Base-by-base conservation (phyloP, 2,888 invertebrate species). In the Molorchus minor region DNA sequence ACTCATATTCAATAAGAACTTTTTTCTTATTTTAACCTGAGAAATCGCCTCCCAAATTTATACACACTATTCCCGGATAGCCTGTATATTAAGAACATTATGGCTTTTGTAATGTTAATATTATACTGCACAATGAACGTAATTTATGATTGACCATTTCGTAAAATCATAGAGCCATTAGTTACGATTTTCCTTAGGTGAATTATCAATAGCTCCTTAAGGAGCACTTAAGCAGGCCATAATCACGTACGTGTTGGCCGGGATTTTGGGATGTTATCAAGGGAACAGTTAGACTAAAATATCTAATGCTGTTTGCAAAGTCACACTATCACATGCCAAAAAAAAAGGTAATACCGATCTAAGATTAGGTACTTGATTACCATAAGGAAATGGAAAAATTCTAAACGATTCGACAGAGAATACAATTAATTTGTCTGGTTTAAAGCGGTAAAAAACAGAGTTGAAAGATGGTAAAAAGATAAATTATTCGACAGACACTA, bases 291-390 rank as follows among this genome's bases (percentile, higher is more conserved):
- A 65, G 59, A 69, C 65, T 70, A 66, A 69, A 73, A 68, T 67
- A 68, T 66, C 62, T 70, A 59, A 62, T 62, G 58, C 67, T 71
- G 68, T 83, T 61, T 83, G 35, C 84, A 87, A 88, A 83, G 83
- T 69, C 84, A 85, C 75, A 84, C 83, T 15, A 84, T 92, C 49
- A 58, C 49, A 61, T 13, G 33, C 41, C 36, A 45, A 59, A 58
- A 55, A 56, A 59, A n/a, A 7, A 10, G n/a, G n/a, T n/a, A n/a
- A n/a, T n/a, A n/a, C n/a, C n/a, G n/a, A n/a, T n/a, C n/a, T n/a
- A n/a, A n/a, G n/a, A n/a, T n/a, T n/a, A n/a, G n/a, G n/a, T n/a
- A n/a, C n/a, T n/a, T n/a, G n/a, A n/a, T n/a, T n/a, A n/a, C n/a
- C n/a, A n/a, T n/a, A n/a, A n/a, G n/a, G n/a, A n/a, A n/a, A n/a